phyloP scores from a whole-genome alignment of 2,888 invertebrate genomes.

The Philhelius pedissequus region DNA sequence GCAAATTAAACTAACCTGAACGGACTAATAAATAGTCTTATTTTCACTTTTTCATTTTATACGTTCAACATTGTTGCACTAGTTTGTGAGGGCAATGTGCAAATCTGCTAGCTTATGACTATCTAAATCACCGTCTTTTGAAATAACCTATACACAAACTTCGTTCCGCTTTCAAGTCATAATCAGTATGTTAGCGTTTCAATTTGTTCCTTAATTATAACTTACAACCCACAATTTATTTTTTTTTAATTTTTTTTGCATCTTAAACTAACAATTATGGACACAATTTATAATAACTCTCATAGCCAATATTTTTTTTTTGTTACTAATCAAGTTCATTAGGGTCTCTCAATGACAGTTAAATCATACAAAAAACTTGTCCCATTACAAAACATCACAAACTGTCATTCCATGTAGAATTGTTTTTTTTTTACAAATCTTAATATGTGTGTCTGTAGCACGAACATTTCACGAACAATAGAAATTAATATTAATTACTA shows the following conservation, averaged over 20 bases:
- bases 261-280: constrained; percentile 30
- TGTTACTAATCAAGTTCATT: constrained; percentile 33
- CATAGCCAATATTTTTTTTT: constrained; percentile 14
- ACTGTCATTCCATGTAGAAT: not conserved
- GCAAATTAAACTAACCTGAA: constrained; percentile 15
- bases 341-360: not conserved
- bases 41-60: not conserved
- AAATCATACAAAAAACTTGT: constrained; percentile 21
- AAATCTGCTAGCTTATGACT: constrained; percentile 8
- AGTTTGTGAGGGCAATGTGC: constrained; percentile 16
- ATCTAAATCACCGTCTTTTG: not conserved
- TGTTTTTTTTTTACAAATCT: too few relatives aligned
- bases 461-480: too few relatives aligned
- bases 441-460: too few relatives aligned
- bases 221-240: not conserved
- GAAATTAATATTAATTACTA: too few relatives aligned
- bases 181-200: constrained; percentile 4
- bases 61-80: constrained; percentile 1
- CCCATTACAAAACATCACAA: not conserved
- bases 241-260: not conserved
- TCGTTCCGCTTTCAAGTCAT: constrained; percentile 51
- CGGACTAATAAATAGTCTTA: not conserved
- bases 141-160: not conserved
- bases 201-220: not conserved
- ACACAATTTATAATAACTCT: constrained; percentile 23